Evolutionary conservation across 1,140 invertebrate species (phyloP).

Genomic region (Penaeus chinensis): DNA sequence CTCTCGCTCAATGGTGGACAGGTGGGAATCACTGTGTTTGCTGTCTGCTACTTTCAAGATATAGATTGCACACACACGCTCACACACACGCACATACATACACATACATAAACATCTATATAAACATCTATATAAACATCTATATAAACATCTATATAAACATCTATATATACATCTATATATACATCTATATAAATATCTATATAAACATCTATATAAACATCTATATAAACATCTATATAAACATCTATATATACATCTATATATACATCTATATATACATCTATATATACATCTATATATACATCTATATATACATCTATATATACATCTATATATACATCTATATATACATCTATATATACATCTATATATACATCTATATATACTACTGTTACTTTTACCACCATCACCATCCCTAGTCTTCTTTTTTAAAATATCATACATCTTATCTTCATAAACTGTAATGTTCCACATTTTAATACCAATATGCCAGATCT

Average conservation of each 20-base stretch:
- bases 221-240: background rate
- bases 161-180: background rate
- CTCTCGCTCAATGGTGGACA: slow-evolving; percentile 74
- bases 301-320: background rate
- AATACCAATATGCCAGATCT: no score
- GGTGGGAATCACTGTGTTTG: slow-evolving; percentile 67
- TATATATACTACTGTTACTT: background rate
- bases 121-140: background rate
- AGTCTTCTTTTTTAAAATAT: no score
- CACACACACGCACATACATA: background rate
- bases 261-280: background rate
- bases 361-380: background rate
- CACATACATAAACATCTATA: background rate
- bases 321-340: background rate
- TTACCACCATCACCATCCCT: no score
- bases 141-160: background rate
- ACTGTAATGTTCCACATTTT: no score
- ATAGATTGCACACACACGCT: background rate
- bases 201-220: background rate
- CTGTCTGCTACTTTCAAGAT: no score
- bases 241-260: background rate
- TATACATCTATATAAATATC: background rate
- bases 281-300: no score
- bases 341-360: no score
- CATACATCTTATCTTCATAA: no score